These are phyloP conservation scores for Galbula dea DNA, from an alignment of 2,113 vertebrate species.

Conservation along the genomic window DNA sequence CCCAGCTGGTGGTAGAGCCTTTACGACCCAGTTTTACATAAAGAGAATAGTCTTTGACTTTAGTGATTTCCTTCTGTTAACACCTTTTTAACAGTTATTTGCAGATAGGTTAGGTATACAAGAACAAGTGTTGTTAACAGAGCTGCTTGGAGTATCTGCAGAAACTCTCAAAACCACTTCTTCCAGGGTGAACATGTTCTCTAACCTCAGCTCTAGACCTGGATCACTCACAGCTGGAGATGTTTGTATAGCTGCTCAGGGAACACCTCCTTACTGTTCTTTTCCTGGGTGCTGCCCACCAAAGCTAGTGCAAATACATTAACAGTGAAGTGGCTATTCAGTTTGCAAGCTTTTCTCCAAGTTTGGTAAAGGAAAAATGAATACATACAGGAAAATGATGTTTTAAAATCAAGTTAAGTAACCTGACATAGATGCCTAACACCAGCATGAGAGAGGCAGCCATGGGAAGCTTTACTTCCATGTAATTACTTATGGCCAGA, in stretches of 20 bases:
- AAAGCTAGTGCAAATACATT: slow-evolving; percentile 12
- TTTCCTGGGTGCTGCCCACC: neutral
- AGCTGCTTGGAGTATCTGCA: neutral
- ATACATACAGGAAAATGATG: neutral
- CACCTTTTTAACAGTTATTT: neutral
- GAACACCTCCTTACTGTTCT: neutral
- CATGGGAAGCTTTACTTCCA: neutral
- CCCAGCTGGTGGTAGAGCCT: neutral
- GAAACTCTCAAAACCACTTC: neutral
- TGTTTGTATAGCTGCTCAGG: neutral
- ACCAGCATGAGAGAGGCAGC: neutral
- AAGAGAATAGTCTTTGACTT: neutral
- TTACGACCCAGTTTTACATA: neutral
- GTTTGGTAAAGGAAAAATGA: neutral
- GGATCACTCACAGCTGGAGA: neutral
- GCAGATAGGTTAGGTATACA: neutral
- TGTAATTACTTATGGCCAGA: neutral
- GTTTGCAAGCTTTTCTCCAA: neutral
- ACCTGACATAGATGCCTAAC: neutral
- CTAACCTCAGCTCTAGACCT: neutral
- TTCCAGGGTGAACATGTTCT: neutral
- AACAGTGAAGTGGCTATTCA: slow-evolving; percentile 24
- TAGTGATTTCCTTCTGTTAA: neutral
- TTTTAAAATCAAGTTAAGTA: slow-evolving; percentile 20
- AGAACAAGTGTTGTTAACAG: neutral